phyloP scores from a whole-genome alignment of 2,797 vertebrate species.

The Hylomyscus alleni region DNA sequence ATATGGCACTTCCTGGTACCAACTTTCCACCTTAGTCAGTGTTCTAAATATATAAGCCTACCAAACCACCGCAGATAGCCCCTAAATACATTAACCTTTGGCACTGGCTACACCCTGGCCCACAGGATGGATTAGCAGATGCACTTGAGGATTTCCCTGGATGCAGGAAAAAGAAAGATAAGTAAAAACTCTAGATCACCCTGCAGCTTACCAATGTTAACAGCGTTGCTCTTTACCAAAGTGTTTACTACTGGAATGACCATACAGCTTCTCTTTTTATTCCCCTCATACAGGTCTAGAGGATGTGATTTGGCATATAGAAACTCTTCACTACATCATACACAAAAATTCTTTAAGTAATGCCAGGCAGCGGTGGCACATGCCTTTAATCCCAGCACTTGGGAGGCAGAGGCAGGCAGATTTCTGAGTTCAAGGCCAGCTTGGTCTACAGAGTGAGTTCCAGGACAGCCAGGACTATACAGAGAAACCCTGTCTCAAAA shows the following conservation, averaged over 20 bases:
- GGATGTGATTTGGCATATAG: not conserved
- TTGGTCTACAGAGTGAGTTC: too few relatives aligned
- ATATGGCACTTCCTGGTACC: not conserved
- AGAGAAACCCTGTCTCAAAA: too few relatives aligned
- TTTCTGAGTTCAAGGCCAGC: too few relatives aligned
- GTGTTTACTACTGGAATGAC: not conserved
- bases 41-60: not conserved
- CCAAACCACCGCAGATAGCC: not conserved
- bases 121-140: not conserved
- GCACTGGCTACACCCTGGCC: too few relatives aligned
- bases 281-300: not conserved
- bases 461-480: too few relatives aligned
- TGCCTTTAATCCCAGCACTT: too few relatives aligned
- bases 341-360: not conserved
- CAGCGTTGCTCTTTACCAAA: not conserved
- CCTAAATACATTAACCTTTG: not conserved
- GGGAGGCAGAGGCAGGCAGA: too few relatives aligned
- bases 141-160: not conserved
- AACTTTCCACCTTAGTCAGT: not conserved
- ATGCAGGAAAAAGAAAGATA: not conserved
- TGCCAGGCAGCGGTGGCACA: too few relatives aligned
- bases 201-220: not conserved
- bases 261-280: not conserved
- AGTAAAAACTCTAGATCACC: not conserved
- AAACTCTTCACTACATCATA: not conserved